phyloP scores from a whole-genome alignment of 2,888 invertebrate species.

The Cylloceria caligata region DNA sequence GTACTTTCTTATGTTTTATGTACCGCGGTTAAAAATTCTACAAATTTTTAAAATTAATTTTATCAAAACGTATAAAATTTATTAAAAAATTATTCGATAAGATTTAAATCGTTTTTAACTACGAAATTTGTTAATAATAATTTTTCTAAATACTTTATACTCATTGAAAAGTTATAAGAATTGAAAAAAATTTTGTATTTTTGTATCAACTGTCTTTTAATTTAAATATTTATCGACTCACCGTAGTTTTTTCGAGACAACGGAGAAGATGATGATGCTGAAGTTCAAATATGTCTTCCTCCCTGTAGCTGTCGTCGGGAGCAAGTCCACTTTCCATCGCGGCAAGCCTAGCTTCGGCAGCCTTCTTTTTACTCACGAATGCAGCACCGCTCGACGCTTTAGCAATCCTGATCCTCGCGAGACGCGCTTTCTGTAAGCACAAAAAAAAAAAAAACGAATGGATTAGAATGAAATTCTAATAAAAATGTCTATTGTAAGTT shows the following conservation, averaged over 20 bases:
- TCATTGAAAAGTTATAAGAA: too few species aligned
- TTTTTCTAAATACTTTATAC: too few species aligned
- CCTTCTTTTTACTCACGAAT: conserved; percentile 99
- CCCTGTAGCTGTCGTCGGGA: conserved; percentile 94
- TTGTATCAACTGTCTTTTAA: too few species aligned
- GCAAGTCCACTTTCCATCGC: conserved; percentile 97
- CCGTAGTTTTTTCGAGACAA: conserved; percentile 99
- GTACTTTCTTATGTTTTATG: too few species aligned
- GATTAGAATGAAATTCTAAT: conserved; percentile 14
- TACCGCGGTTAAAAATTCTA: too few species aligned
- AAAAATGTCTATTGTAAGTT: neutral
- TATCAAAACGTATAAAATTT: too few species aligned
- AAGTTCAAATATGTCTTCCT: conserved; percentile 99
- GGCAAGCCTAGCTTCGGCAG: conserved; percentile 97
- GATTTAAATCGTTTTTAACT: too few species aligned
- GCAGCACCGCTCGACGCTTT: conserved; percentile 99
- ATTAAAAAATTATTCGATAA: too few species aligned
- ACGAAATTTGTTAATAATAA: too few species aligned
- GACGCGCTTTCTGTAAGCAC: conserved; percentile 96
- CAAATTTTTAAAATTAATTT: too few species aligned
- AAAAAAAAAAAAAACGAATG: conserved; percentile 36
- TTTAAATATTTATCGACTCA: too few species aligned
- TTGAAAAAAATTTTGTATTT: too few species aligned
- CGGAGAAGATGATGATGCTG: conserved; percentile 99
- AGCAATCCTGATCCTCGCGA: conserved; percentile 98